Base-by-base conservation (phyloP, 35 echinoderm and acorn worm genomes). In the Ophioderma brevispina region DNA sequence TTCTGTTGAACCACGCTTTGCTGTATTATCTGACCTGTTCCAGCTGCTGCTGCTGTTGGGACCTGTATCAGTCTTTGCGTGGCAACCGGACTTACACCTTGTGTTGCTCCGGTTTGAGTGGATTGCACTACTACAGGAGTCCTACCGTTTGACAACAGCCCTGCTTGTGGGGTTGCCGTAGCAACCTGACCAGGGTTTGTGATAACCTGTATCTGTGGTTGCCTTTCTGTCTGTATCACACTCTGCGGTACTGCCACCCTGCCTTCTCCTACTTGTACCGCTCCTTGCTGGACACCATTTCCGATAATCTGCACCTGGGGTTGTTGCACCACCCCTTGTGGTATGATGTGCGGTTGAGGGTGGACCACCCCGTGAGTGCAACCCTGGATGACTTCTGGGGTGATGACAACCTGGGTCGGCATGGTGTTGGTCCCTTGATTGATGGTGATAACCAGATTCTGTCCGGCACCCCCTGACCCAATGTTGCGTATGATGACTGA, bases 361-460 rank as follows among this genome's bases (percentile, higher is more conserved):
- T 18, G 15, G 15, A 25, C 17, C 59, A 70, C 59, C 17, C 59
- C 59, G 59, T 70, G 59, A 4, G 59, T 25, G n/a, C 59, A 70
- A 2, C 59, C 28, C 59, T 70, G 59, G 17, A 70, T 25, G 15
- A 70, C 59, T 70, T 96, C 90, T 5, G 94, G 94, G 28, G 94
- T 89, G 70, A 96, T 96, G 64, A 96, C 90, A 39, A 96, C 90
- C 63, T 96, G 94, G 21, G 94, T 96, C 2, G 94, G 90, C 21
- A 85, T 81, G 25, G 85, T 83, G 39, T 78, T 75, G 18, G 55
- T 55, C 15, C 90, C 90, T 33, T 92, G 94, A 56, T 96, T 96
- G 86, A 96, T 92, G 35, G 94, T 96, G 40, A 96, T 96, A 21
- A 96, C 90, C 80, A 96, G 90, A 80, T 87, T 92, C 42, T 96